phyloP scores from a whole-genome alignment of 2,113 vertebrate genomes.

The Falcunculus frontatus region DNA sequence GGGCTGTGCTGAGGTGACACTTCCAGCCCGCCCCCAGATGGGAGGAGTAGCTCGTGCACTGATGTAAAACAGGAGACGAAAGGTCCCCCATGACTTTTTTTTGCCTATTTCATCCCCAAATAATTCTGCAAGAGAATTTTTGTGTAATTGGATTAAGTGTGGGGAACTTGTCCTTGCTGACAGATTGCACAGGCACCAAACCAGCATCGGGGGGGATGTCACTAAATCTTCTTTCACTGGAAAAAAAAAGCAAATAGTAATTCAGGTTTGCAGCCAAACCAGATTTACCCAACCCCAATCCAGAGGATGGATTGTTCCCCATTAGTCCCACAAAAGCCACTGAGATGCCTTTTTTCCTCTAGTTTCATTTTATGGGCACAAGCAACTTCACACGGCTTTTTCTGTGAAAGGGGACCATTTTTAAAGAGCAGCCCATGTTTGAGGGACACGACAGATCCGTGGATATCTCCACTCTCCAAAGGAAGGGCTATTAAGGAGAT shows the following conservation, averaged over 20 bases:
- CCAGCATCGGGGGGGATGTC: not conserved
- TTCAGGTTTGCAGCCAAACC: not conserved
- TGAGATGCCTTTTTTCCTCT: not conserved
- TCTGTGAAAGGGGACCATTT: not conserved
- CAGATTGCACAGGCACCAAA: conserved; percentile 32
- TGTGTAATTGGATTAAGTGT: conserved; percentile 45
- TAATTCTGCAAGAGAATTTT: not conserved
- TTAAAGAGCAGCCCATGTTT: not conserved
- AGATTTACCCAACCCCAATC: not conserved
- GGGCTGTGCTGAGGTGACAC: not conserved
- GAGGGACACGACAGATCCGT: not conserved
- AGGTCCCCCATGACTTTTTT: not conserved
- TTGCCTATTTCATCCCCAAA: not conserved
- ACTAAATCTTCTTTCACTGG: not conserved
- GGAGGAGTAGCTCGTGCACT: not conserved
- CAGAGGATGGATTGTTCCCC: not conserved
- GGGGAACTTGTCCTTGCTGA: conserved; percentile 31
- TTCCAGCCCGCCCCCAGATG: not conserved
- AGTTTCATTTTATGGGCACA: not conserved
- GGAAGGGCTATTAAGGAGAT: conserved; percentile 44
- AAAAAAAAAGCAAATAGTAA: not conserved
- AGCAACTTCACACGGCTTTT: not conserved
- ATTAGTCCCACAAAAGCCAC: not conserved
- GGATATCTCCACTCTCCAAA: not conserved
- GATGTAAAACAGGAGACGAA: not conserved